Conservation (phyloP, 2,888 invertebrate species). For the Dasypogon diadema region DNA sequence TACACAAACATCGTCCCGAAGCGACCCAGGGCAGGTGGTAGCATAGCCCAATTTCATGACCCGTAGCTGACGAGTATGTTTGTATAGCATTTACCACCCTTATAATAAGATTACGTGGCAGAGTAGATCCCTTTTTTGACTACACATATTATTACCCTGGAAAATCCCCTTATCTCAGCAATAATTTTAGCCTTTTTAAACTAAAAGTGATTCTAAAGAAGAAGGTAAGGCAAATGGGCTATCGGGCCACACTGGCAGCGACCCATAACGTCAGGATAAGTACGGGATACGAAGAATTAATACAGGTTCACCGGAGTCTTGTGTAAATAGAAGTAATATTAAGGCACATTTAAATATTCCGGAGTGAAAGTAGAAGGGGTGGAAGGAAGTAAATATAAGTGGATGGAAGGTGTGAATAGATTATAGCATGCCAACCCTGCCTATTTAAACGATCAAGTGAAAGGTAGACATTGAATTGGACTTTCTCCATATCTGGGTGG, state of each 20-base stretch:
- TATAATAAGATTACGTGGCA: slow-evolving; percentile 47
- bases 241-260: background rate
- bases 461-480: background rate
- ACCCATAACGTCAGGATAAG: too few species aligned
- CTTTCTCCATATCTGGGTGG: slow-evolving; percentile 23
- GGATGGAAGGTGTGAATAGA: slow-evolving; percentile 19
- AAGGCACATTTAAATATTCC: slow-evolving; percentile 32
- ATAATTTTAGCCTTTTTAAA: slow-evolving; percentile 45
- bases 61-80: slow-evolving; percentile 42
- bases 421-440: slow-evolving; percentile 6
- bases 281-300: background rate
- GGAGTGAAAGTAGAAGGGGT: slow-evolving; percentile 28
- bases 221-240: slow-evolving; percentile 31
- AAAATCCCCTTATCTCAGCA: slow-evolving; percentile 44
- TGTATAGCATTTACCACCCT: slow-evolving; percentile 40
- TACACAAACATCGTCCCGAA: slow-evolving; percentile 23
- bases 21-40: slow-evolving; percentile 16
- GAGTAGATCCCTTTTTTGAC: slow-evolving; percentile 43
- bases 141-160: slow-evolving; percentile 44
- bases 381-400: slow-evolving; percentile 6
- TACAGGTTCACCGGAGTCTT: background rate
- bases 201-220: slow-evolving; percentile 25
- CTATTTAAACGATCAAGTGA: background rate
- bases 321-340: slow-evolving; percentile 46
- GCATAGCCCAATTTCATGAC: slow-evolving; percentile 13